These are phyloP conservation scores for Tuta absoluta DNA, from an alignment of 2,888 invertebrate species.

Conservation along the genomic window DNA sequence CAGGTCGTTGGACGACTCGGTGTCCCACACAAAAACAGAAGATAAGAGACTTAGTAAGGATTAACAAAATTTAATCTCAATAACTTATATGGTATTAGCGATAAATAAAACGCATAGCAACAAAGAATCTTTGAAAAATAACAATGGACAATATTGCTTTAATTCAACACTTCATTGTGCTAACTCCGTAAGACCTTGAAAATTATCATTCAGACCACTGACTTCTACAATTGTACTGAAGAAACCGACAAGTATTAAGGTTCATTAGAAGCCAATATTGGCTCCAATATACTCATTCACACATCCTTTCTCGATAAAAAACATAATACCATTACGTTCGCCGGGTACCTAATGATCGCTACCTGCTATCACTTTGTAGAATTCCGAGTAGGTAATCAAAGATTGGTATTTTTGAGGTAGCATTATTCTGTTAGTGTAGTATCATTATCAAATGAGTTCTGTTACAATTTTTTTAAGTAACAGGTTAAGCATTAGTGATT, in stretches of 20 bases:
- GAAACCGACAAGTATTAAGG: neutral
- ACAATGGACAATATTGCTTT: slow-evolving; percentile 5
- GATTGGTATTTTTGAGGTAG: neutral
- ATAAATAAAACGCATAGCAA: neutral
- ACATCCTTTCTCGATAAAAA: slow-evolving; percentile 24
- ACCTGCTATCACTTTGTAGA: neutral
- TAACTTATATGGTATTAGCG: neutral
- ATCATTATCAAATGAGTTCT: neutral
- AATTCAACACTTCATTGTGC: slow-evolving; percentile 4
- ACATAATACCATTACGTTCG: slow-evolving; percentile 7
- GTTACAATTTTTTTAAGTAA: no score
- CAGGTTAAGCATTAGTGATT: no score
- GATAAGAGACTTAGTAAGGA: no score
- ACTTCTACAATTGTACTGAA: slow-evolving; percentile 7
- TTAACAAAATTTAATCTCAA: neutral
- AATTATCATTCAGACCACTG: slow-evolving; percentile 20
- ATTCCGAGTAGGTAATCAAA: neutral
- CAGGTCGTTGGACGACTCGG: no score
- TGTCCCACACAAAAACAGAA: no score
- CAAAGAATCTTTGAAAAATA: slow-evolving; percentile 1
- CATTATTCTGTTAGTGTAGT: neutral
- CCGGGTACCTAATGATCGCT: neutral
- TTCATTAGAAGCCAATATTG: slow-evolving; percentile 12
- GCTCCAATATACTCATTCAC: slow-evolving; percentile 7
- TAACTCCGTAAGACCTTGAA: slow-evolving; percentile 16